Conservation (phyloP, 2,888 invertebrate species). For the Meloe dianella region DNA sequence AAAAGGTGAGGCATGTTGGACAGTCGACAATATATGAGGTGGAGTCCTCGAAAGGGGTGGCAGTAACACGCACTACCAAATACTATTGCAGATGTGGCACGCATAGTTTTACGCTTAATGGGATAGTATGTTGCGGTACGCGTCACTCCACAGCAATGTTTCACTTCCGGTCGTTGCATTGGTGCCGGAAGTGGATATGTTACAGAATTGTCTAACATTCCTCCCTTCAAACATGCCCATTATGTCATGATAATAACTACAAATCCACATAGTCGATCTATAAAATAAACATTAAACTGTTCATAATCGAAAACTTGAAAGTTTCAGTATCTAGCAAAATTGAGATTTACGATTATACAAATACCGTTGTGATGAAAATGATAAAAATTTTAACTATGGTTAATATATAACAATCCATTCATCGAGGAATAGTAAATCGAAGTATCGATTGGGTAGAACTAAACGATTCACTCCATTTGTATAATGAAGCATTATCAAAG, state of each 20-base stretch:
- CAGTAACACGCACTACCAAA: conserved; percentile 49
- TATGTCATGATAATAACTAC: background rate
- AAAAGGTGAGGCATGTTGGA: conserved; percentile 32
- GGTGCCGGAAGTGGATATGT: conserved; percentile 39
- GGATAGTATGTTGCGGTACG: conserved; percentile 43
- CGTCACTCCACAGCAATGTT: conserved; percentile 44
- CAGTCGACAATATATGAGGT: conserved; percentile 22
- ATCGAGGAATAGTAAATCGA: background rate
- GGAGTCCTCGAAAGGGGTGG: conserved; percentile 30
- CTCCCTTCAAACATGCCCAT: conserved; percentile 23
- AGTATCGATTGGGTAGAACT: background rate
- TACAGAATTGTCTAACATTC: conserved; percentile 36
- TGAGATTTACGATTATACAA: background rate
- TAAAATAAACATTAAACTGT: background rate
- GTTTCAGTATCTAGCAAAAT: background rate
- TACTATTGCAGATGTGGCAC: conserved; percentile 54
- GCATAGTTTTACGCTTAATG: conserved; percentile 53
- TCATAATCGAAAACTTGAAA: background rate
- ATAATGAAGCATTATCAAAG: background rate
- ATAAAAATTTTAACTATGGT: background rate
- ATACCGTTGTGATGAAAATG: background rate
- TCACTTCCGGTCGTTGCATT: conserved; percentile 50
- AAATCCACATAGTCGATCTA: background rate
- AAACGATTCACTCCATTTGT: background rate
- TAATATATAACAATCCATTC: background rate